Conservation (phyloP, 2,113 vertebrate species). For the Lasiurus borealis region DNA sequence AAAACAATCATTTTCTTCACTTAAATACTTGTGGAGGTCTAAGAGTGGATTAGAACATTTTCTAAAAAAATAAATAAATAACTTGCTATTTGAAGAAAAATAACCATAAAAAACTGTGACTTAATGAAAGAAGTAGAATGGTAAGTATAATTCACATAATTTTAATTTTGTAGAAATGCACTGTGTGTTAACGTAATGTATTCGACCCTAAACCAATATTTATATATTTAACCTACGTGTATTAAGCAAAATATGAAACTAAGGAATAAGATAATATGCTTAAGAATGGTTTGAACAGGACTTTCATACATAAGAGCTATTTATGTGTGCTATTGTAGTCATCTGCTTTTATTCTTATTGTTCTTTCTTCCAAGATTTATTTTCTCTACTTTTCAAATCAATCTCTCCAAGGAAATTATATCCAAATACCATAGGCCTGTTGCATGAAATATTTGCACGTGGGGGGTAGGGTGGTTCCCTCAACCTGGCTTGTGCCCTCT, state of each 20-base stretch:
- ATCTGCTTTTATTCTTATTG: neutral
- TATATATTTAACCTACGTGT: neutral
- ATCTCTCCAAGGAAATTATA: neutral
- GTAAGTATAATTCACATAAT: neutral
- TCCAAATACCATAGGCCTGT: no score
- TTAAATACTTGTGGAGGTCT: constrained; percentile 22
- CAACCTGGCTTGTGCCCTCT: no score
- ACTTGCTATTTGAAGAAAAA: neutral
- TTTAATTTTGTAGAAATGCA: neutral
- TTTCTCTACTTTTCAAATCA: neutral
- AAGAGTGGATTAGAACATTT: neutral
- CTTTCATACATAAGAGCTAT: neutral
- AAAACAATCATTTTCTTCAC: neutral
- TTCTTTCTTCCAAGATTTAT: neutral
- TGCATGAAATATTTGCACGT: no score
- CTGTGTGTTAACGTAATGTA: neutral
- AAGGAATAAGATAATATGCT: neutral
- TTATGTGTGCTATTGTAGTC: neutral
- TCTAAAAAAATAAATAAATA: neutral
- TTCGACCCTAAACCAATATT: neutral
- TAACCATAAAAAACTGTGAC: neutral
- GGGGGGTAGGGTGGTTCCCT: no score
- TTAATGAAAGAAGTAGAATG: neutral
- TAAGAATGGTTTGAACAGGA: neutral
- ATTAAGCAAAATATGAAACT: neutral